phyloP scores from a whole-genome alignment of 2,113 vertebrate genomes.

The Ctenomys sociabilis region DNA sequence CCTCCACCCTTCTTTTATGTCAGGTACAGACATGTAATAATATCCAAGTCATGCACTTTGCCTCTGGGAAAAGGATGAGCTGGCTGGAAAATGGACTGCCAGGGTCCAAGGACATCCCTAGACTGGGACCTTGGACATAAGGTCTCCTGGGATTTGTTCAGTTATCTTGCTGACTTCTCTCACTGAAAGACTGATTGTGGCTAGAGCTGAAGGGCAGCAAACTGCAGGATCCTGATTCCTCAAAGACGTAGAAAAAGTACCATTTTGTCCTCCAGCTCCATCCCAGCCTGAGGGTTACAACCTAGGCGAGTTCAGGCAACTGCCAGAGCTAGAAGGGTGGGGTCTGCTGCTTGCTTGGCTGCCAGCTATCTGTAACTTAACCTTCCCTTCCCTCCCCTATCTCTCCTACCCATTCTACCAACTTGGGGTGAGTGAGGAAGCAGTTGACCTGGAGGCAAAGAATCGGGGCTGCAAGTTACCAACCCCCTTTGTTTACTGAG shows the following conservation, averaged over 20 bases:
- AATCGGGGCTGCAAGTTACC: slow-evolving; percentile 11
- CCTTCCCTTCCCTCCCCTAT: slow-evolving; percentile 59
- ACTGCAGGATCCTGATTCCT: neutral
- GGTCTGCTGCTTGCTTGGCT: slow-evolving; percentile 16
- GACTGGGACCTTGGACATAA: neutral
- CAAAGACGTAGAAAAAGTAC: slow-evolving; percentile 40
- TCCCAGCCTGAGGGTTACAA: slow-evolving; percentile 66
- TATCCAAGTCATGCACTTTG: slow-evolving; percentile 10
- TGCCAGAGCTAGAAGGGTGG: slow-evolving; percentile 69
- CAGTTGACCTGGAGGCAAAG: slow-evolving; percentile 54
- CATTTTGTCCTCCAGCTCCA: slow-evolving; percentile 49
- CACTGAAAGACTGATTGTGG: neutral
- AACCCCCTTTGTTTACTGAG: slow-evolving; percentile 15
- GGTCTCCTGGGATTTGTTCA: neutral
- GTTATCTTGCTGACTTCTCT: neutral
- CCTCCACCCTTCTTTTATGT: neutral
- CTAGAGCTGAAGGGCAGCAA: slow-evolving; percentile 7
- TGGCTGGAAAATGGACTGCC: neutral
- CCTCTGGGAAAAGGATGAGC: slow-evolving; percentile 22
- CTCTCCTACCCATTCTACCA: slow-evolving; percentile 62
- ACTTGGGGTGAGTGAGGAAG: slow-evolving; percentile 55
- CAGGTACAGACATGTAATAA: slow-evolving; percentile 8
- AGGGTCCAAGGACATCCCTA: slow-evolving; percentile 16
- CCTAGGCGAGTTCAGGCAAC: slow-evolving; percentile 76
- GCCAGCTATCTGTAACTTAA: slow-evolving; percentile 77